Conservation (phyloP, 2,113 vertebrate genomes). For the Triplophysa dalaica region DNA sequence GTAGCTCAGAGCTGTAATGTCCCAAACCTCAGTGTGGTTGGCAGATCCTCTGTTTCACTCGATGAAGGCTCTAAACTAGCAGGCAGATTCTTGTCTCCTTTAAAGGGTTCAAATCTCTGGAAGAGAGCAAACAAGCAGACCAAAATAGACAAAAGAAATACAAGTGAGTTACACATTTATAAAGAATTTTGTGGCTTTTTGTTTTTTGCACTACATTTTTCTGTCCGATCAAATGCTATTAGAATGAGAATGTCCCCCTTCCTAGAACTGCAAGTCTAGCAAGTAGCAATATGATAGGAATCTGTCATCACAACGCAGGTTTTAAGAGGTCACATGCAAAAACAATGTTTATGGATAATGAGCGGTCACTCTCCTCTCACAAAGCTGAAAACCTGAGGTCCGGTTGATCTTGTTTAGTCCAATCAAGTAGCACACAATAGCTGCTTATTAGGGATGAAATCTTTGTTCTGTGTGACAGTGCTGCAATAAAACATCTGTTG, state of each 20-base stretch:
- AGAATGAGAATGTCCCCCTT: too few species aligned
- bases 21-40: constrained; percentile 87
- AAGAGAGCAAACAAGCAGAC: constrained; percentile 50
- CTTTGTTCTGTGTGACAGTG: too few species aligned
- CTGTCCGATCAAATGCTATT: too few species aligned
- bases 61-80: constrained; percentile 92
- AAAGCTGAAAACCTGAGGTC: too few species aligned
- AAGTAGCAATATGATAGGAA: too few species aligned
- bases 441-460: background rate
- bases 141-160: constrained; percentile 17
- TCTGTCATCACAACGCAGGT: too few species aligned
- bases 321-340: too few species aligned
- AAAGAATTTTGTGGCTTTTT: background rate
- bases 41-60: constrained; percentile 80
- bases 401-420: too few species aligned
- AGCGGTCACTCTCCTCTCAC: background rate
- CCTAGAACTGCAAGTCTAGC: too few species aligned
- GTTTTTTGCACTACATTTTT: background rate
- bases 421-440: too few species aligned
- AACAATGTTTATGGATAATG: constrained; percentile 3
- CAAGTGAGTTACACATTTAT: constrained; percentile 27
- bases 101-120: constrained; percentile 92
- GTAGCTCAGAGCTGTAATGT: background rate
- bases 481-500: too few species aligned
- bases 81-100: constrained; percentile 91